Evolutionary conservation across 1,140 invertebrate species (phyloP).

Genomic region (Drosophila paulistorum): DNA sequence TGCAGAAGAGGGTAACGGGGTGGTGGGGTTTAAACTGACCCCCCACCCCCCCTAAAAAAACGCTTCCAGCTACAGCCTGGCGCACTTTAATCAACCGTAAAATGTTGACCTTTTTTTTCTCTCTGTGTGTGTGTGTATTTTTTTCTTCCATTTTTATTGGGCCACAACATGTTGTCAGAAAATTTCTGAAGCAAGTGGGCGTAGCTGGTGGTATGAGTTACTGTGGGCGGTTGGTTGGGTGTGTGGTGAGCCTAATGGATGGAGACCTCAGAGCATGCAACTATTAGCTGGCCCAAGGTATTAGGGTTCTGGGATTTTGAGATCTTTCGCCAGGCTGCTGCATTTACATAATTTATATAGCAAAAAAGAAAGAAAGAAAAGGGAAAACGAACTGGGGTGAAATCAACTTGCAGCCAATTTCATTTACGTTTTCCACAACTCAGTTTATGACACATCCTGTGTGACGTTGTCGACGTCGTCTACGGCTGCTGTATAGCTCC

Average conservation of each 20-base stretch:
- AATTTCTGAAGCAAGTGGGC: slow-evolving; percentile 37
- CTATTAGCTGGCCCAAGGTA: slow-evolving; percentile 40
- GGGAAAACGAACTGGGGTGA: neutral
- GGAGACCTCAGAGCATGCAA: slow-evolving; percentile 36
- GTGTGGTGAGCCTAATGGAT: slow-evolving; percentile 71
- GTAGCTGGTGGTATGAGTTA: slow-evolving; percentile 5
- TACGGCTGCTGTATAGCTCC: slow-evolving; percentile 47
- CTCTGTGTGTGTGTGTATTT: neutral
- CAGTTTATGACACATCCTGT: slow-evolving; percentile 71
- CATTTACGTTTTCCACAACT: slow-evolving; percentile 63
- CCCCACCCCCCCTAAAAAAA: neutral
- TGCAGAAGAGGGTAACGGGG: neutral
- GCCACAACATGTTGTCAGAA: slow-evolving; percentile 74
- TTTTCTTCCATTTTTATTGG: slow-evolving; percentile 26
- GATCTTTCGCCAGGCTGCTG: slow-evolving; percentile 30
- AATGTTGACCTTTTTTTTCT: slow-evolving; percentile 70
- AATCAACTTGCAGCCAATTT: slow-evolving; percentile 45
- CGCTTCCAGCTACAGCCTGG: slow-evolving; percentile 48
- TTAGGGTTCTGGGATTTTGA: slow-evolving; percentile 23
- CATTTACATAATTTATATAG: slow-evolving; percentile 75
- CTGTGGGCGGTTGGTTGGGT: slow-evolving; percentile 25
- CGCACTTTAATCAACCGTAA: slow-evolving; percentile 81
- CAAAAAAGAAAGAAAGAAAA: slow-evolving; percentile 15
- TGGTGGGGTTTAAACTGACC: neutral
- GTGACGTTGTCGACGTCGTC: slow-evolving; percentile 43